A percentile compares a stretch with the other conserved stretches of the same genome.
Conservation (phyloP, 1,140 invertebrate species). For the Leguminivora glycinivorella region DNA sequence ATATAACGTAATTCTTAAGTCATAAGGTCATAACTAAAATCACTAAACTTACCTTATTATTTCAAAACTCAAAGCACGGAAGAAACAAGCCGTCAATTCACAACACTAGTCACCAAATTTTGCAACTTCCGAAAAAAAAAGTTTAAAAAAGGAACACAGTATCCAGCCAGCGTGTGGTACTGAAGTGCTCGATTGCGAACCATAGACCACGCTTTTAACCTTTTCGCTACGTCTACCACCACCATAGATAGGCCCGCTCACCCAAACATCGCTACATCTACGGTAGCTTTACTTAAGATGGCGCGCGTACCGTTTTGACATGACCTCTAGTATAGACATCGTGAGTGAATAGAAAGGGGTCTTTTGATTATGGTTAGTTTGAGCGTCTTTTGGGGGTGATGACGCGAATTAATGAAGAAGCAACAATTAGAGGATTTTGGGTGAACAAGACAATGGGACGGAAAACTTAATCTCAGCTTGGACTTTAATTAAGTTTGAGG, state of each 20-base stretch:
- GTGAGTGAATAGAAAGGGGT: neutral
- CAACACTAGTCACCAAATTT: conserved; percentile 30
- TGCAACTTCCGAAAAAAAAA: conserved; percentile 39
- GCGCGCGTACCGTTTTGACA: conserved; percentile 8
- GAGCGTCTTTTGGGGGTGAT: too few relatives aligned
- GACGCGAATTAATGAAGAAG: too few relatives aligned
- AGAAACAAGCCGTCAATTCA: neutral
- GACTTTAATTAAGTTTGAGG: too few relatives aligned
- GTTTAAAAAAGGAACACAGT: conserved; percentile 37
- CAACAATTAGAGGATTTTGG: too few relatives aligned
- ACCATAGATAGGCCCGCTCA: conserved; percentile 50
- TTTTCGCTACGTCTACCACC: conserved; percentile 51
- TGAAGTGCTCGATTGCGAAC: conserved; percentile 63
- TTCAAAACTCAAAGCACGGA: neutral
- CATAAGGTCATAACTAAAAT: neutral
- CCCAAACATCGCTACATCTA: conserved; percentile 40
- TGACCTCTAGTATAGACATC: neutral
- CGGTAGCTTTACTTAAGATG: conserved; percentile 46
- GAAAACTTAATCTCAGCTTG: too few relatives aligned
- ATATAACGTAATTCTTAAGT: neutral
- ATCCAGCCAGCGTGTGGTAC: conserved; percentile 39
- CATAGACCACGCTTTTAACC: conserved; percentile 69
- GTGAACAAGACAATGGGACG: too few relatives aligned
- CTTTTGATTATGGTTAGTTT: too few relatives aligned
- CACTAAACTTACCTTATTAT: conserved; percentile 25